Base-by-base conservation (phyloP, 1,140 invertebrate genomes). In the Propsilocerus akamusi region DNA sequence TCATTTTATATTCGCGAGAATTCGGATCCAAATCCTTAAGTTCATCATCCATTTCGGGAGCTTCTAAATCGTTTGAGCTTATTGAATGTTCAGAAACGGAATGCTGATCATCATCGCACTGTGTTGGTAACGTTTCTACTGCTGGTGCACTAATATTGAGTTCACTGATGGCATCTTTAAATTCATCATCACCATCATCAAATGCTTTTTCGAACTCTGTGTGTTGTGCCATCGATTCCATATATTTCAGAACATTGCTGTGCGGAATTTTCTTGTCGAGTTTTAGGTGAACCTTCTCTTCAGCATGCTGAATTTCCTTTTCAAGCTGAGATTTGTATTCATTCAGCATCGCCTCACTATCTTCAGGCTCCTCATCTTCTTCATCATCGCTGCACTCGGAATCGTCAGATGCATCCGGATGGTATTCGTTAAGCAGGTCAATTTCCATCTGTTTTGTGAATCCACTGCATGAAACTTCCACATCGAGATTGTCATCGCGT, bases 401-500 rank as follows among this genome's bases (percentile, higher is more conserved):
- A 10, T 51, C 41, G 30, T 50, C 37, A n/a, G 25, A 6, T 3
- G 14, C 32, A 7, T 25, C 41, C 17, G 14, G 12, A 23, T 32
- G 30, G 25, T 51, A 51, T 46, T 51, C 37, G 3, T 51, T 48
- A 53, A 81, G 57, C 30, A 87, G 64, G 63, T 88, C 80, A 55
- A 82, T 76, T 26, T 86, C 81, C 70, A 95, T 81, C 59, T 85
- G 75, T 66, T 81, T 88, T 0, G 86, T 88, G 59, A 91, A 84
- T 34, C 91, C 88, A 62, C 92, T 95, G 50, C 92, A 94, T 51
- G 78, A 78, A 5, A 97, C 75, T 68, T 95, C 90, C 10, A 82
- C 73, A 70, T 98, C 94, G 30, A 98, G 64, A 56, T 75, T 75
- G 62, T 85, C 83, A 56, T 85, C 83, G 30, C 89, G 71, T 59